Percentiles rank a stretch among this genome's conserved stretches.
These are phyloP conservation scores for Malacoctenus gilli DNA, from an alignment of 2,797 vertebrate species.

Conservation along the genomic window DNA sequence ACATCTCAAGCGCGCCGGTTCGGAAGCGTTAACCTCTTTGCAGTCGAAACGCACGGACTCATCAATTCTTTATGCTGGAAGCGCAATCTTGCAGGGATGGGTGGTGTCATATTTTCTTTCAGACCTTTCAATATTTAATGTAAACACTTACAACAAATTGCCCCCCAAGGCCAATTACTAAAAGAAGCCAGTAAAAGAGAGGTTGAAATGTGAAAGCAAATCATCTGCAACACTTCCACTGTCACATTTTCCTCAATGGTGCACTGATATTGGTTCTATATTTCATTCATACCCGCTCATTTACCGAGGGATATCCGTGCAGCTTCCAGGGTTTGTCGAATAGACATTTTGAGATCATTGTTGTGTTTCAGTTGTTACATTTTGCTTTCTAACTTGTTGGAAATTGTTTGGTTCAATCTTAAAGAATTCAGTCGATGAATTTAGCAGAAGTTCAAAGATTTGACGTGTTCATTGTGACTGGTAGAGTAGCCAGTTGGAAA, in stretches of 20 bases:
- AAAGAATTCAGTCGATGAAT: background rate
- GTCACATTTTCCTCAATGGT: conserved; percentile 21
- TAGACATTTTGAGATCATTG: background rate
- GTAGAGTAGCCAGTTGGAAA: conserved; percentile 6
- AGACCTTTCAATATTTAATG: conserved; percentile 78
- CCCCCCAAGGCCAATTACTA: conserved; percentile 75
- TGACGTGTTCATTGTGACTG: background rate
- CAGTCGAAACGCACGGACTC: conserved; percentile 59
- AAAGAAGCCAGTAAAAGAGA: conserved; percentile 49
- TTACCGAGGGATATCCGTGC: conserved; percentile 3
- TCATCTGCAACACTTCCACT: conserved; percentile 38
- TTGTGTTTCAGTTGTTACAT: background rate
- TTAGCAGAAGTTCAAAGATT: conserved; percentile 11
- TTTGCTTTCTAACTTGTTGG: background rate
- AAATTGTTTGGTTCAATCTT: too few species aligned
- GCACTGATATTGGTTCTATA: conserved; percentile 9
- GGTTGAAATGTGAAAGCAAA: conserved; percentile 30
- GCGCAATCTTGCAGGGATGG: conserved; percentile 54
- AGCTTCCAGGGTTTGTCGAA: background rate
- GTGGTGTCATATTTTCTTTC: conserved; percentile 63
- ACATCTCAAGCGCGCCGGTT: conserved; percentile 31
- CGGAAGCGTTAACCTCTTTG: conserved; percentile 49
- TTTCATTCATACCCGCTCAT: conserved; percentile 2
- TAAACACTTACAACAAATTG: conserved; percentile 78
- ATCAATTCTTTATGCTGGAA: conserved; percentile 79